Percentiles rank a stretch among this genome's conserved stretches.
These are phyloP conservation scores for Bolinopsis microptera DNA, from an alignment of 37 sponge, comb jelly and placozoan species.

Conservation along the genomic window DNA sequence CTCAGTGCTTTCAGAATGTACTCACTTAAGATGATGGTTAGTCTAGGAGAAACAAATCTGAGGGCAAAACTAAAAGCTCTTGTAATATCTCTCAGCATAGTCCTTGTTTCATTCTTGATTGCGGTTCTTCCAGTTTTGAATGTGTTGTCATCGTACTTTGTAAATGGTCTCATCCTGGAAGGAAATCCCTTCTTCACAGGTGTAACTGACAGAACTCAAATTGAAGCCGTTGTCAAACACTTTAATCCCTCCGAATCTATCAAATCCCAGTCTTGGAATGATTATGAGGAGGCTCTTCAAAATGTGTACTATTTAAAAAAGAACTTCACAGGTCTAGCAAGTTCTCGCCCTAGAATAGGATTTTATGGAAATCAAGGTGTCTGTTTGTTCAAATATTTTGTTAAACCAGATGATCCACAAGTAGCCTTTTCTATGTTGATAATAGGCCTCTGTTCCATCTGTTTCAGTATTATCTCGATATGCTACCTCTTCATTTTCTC, in stretches of 20 bases:
- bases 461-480: slow-evolving; percentile 8
- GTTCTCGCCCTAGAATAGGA: background rate
- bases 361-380: slow-evolving; percentile 63
- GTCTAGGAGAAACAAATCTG: background rate
- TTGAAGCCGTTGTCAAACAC: background rate
- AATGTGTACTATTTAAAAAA: background rate
- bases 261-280: background rate
- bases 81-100: background rate
- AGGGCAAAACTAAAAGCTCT: background rate
- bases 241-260: background rate
- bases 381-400: slow-evolving; percentile 54
- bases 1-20: slow-evolving; percentile 34
- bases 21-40: background rate
- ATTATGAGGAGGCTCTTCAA: background rate
- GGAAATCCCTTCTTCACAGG: background rate
- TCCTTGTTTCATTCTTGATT: background rate
- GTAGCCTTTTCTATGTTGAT: background rate
- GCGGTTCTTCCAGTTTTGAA: background rate
- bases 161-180: slow-evolving; percentile 4
- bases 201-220: background rate
- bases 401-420: slow-evolving; percentile 15
- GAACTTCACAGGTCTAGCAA: background rate
- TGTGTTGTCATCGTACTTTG: background rate
- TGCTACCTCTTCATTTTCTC: background rate
- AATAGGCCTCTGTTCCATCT: background rate